A percentile compares a stretch with the other conserved stretches of the same genome.
phyloP scores from a whole-genome alignment of 2,113 vertebrate genomes.

The Megaptera novaeangliae region DNA sequence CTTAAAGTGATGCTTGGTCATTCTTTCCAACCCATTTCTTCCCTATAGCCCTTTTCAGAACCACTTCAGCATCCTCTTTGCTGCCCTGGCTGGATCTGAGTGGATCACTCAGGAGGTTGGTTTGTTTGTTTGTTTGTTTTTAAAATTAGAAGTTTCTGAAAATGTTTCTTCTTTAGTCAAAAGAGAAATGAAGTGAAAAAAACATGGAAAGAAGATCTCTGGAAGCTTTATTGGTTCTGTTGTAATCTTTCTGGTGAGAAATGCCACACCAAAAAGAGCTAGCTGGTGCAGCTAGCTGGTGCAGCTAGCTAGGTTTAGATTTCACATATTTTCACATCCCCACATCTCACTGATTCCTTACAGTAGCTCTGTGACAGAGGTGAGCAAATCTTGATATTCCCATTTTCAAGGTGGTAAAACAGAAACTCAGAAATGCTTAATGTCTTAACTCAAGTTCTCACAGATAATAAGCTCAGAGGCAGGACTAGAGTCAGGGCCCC shows the following conservation, averaged over 20 bases:
- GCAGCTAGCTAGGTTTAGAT: background rate
- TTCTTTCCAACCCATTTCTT: background rate
- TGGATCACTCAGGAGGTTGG: background rate
- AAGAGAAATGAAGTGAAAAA: background rate
- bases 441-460: background rate
- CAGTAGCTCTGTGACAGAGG: background rate
- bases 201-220: background rate
- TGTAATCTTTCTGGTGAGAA: background rate
- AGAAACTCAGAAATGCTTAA: background rate
- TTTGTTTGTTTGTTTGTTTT: background rate
- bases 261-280: background rate
- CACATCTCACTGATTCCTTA: background rate
- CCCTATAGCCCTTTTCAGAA: background rate
- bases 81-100: background rate
- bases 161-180: background rate
- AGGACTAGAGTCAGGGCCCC: background rate
- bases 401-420: background rate
- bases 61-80: background rate
- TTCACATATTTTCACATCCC: background rate
- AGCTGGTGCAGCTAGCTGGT: background rate
- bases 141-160: constrained; percentile 5
- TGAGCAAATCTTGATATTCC: background rate
- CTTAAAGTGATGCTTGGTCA: background rate
- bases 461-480: background rate
- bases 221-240: background rate